These are phyloP conservation scores for Neodiprion fabricii DNA, from an alignment of 1,140 invertebrate genomes.

Conservation along the genomic window DNA sequence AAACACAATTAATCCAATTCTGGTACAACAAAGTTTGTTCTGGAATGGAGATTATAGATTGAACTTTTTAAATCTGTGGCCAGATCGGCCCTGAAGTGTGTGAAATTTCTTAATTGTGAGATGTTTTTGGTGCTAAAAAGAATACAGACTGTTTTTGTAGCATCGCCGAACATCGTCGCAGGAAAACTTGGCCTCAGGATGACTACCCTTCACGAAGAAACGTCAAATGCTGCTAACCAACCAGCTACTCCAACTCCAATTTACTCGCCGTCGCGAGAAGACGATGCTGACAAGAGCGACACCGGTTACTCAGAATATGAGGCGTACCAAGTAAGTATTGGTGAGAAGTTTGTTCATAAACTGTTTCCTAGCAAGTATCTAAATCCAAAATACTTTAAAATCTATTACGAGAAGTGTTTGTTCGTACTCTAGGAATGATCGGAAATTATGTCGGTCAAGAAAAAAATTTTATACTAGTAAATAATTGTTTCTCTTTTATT, in stretches of 20 bases:
- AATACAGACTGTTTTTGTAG: slow-evolving; percentile 57
- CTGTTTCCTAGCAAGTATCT: too few relatives aligned
- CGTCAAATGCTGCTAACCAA: slow-evolving; percentile 52
- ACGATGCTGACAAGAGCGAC: slow-evolving; percentile 67
- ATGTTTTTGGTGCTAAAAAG: slow-evolving; percentile 15
- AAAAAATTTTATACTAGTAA: too few relatives aligned
- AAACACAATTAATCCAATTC: slow-evolving; percentile 8
- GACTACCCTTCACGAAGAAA: slow-evolving; percentile 90
- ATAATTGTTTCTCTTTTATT: too few relatives aligned
- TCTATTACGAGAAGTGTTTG: too few relatives aligned
- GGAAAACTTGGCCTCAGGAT: slow-evolving; percentile 85
- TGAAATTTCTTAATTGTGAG: background rate
- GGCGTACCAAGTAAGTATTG: slow-evolving; percentile 53
- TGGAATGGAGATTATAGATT: too few relatives aligned
- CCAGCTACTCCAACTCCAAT: slow-evolving; percentile 53
- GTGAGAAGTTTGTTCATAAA: background rate
- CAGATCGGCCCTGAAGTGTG: slow-evolving; percentile 17
- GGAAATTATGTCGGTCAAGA: too few relatives aligned
- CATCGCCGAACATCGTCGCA: slow-evolving; percentile 80
- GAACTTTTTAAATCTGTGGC: slow-evolving; percentile 7
- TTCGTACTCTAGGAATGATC: too few relatives aligned
- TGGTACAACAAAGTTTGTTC: background rate
- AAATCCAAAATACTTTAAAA: too few relatives aligned
- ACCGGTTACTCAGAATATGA: slow-evolving; percentile 69
- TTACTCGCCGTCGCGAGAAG: slow-evolving; percentile 55